These are phyloP conservation scores for Tipula confusa DNA, from an alignment of 2,888 invertebrate genomes.

Conservation along the genomic window DNA sequence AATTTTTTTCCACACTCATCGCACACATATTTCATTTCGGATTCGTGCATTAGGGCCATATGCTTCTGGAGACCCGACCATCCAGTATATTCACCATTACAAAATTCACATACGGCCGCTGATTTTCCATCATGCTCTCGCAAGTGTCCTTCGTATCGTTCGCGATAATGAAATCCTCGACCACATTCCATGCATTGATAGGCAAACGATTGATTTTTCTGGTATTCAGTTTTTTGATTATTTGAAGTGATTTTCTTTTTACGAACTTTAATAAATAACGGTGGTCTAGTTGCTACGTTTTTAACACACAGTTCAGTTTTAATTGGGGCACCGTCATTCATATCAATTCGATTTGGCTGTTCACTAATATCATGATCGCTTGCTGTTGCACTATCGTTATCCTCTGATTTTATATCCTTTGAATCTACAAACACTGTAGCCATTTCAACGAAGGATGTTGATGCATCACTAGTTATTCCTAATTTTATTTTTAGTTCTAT, in stretches of 20 bases:
- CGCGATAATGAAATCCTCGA: neutral
- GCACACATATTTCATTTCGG: conserved; percentile 3
- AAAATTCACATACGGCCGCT: conserved; percentile 29
- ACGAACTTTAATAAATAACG: neutral
- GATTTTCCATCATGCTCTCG: conserved; percentile 28
- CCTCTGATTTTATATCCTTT: neutral
- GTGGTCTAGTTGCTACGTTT: neutral
- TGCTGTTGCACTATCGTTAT: neutral
- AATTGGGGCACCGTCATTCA: neutral
- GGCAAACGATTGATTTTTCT: neutral
- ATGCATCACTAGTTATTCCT: neutral
- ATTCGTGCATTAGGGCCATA: neutral
- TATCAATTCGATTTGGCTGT: neutral
- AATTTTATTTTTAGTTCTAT: neutral
- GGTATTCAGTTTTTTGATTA: neutral
- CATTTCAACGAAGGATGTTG: neutral
- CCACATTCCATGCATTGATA: neutral
- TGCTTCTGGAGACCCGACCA: conserved; percentile 5
- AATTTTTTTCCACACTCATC: conserved; percentile 14
- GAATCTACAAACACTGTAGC: neutral
- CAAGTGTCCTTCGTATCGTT: conserved; percentile 28
- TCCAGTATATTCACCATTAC: neutral
- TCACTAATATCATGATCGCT: neutral
- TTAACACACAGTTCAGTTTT: neutral
- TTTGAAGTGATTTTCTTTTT: neutral